These are phyloP conservation scores for Meandrusa payeni DNA, from an alignment of 2,888 invertebrate genomes.

Conservation along the genomic window DNA sequence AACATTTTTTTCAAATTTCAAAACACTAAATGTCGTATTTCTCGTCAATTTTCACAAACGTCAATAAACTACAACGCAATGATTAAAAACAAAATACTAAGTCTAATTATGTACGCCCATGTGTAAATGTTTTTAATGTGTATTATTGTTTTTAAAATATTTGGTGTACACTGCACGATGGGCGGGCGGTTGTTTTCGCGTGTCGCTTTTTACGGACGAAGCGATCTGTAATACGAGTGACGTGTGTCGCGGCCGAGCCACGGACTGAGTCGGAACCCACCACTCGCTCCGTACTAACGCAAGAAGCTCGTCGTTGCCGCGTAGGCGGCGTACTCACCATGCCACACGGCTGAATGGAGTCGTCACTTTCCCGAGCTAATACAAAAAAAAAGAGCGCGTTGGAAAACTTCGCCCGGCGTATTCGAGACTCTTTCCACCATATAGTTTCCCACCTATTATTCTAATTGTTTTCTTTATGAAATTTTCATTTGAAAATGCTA, in stretches of 20 bases:
- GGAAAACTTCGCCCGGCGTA: background rate
- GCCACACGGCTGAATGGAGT: slow-evolving; percentile 1
- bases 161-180: slow-evolving; percentile 38
- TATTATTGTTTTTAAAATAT: slow-evolving; percentile 32
- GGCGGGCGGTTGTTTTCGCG: slow-evolving; percentile 42
- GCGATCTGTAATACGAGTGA: slow-evolving; percentile 41
- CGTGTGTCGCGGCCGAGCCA: slow-evolving; percentile 43
- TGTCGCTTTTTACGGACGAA: slow-evolving; percentile 34
- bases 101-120: slow-evolving; percentile 2
- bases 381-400: background rate
- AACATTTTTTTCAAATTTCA: slow-evolving; percentile 37
- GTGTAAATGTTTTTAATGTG: slow-evolving; percentile 4
- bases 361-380: slow-evolving; percentile 1
- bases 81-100: slow-evolving; percentile 15
- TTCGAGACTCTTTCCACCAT: no score
- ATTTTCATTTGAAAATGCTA: slow-evolving; percentile 22
- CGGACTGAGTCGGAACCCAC: slow-evolving; percentile 43
- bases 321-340: slow-evolving; percentile 7
- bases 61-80: slow-evolving; percentile 26
- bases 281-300: slow-evolving; percentile 6
- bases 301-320: slow-evolving; percentile 13
- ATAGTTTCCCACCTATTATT: no score
- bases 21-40: slow-evolving; percentile 10
- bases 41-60: slow-evolving; percentile 16
- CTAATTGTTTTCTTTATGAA: no score